Conservation (phyloP, 2,797 vertebrate genomes). For the Chelonia mydas region DNA sequence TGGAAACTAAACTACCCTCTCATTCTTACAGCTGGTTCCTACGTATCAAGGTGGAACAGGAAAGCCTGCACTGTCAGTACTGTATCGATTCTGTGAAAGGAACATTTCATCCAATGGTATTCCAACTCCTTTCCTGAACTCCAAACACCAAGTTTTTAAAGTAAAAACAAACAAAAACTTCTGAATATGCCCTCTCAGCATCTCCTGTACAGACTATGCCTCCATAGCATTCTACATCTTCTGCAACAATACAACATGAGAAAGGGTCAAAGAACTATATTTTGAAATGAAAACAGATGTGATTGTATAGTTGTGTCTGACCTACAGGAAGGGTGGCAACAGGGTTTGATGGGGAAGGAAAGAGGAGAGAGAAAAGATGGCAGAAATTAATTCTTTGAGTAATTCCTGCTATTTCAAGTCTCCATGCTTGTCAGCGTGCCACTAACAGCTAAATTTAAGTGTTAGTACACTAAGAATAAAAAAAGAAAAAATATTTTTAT, state of each 20-base stretch:
- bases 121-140: constrained; percentile 43
- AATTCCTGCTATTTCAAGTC: not conserved
- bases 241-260: not conserved
- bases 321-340: not conserved
- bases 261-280: rapidly evolving
- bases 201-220: not conserved
- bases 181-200: not conserved
- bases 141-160: not conserved
- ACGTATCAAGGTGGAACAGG: not conserved
- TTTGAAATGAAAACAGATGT: rapidly evolving
- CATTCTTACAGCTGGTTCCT: not conserved
- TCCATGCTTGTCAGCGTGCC: not conserved
- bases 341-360: not conserved
- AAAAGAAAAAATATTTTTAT: not conserved
- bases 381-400: not conserved
- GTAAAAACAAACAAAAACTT: not conserved
- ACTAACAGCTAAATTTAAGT: not conserved
- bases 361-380: not conserved
- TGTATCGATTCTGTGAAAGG: not conserved
- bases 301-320: not conserved
- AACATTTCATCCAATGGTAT: not conserved
- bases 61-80: not conserved
- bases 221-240: not conserved
- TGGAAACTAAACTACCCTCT: constrained; percentile 16
- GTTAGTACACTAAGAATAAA: not conserved